Evolutionary conservation across 2,797 vertebrate genomes (phyloP), one percentile per base, ranked within the genome.

Genomic region (Leptatherina wallacei): DNA sequence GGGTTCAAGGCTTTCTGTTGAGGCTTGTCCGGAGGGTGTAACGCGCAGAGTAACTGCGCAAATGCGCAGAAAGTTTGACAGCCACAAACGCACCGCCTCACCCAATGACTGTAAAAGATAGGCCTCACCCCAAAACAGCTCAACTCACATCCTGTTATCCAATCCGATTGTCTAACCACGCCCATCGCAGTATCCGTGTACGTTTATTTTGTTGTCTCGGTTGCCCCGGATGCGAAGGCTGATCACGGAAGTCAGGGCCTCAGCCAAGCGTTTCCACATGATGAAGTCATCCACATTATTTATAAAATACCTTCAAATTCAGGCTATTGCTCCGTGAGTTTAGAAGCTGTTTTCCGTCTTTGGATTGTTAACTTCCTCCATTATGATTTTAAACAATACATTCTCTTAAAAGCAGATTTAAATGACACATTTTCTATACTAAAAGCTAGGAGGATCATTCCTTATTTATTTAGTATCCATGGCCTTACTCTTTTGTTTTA

Each of bases 141-240:
- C 82, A 54, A 81, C 83, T 90, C 77, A 79, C 88, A 87, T 90
- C 90, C 88, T 90, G 93, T 90, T 87, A 69, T 90, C 92, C 93
- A 91, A 93, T 91, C 93, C 90, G 73, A 78, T 80, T 10, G 65
- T 66, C 65, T 78, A 83, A 54, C 80, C 89, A 88, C 91, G 63
- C 92, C 91, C 77, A 88, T 76, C 29, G 42, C 55, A 11, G 82
- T 69, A 70, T 91, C 88, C 84, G 90, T 81, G 85, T 93, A 9
- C 89, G 90, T 77, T 92, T 73, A 90, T 84, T 93, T 91, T 72
- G 54, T 0, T 20, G 57, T 20, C 35, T 2, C 0, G 11, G 74
- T 55, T 30, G 75, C 58, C 52, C 86, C 84, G 85, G 71, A 64
- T 36, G 85, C 74, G 75, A 81, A 54, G 86, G 1, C 54, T 47